A percentile compares a stretch with the other conserved stretches of the same genome.
Evolutionary conservation across 1,140 invertebrate species (phyloP).

Genomic region (Belonocnema kinseyi): DNA sequence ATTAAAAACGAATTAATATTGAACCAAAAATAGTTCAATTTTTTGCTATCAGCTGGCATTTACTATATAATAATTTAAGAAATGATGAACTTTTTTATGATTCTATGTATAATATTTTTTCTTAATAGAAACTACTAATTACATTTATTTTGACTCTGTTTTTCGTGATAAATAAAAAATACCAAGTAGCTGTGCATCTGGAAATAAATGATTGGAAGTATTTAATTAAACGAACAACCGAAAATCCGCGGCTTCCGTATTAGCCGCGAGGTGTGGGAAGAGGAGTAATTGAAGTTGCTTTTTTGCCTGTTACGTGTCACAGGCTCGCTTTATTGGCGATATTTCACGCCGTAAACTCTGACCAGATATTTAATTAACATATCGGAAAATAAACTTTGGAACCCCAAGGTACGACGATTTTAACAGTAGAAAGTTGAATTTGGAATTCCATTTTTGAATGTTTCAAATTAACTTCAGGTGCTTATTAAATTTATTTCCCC

Average conservation of each 20-base stretch:
- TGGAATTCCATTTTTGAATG: not conserved
- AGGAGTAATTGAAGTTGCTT: conserved; percentile 47
- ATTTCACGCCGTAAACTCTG: conserved; percentile 48
- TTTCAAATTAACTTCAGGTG: not conserved
- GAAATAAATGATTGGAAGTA: conserved; percentile 51
- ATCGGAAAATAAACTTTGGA: conserved; percentile 54
- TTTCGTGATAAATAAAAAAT: not conserved
- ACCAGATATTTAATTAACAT: conserved; percentile 60
- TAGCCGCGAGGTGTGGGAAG: conserved; percentile 48
- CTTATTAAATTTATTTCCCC: too few relatives aligned
- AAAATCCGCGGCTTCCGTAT: conserved; percentile 56
- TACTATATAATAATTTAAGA: too few relatives aligned
- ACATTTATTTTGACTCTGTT: not conserved
- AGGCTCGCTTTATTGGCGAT: conserved; percentile 47
- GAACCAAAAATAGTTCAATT: too few relatives aligned
- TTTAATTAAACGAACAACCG: conserved; percentile 63
- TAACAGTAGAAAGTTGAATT: conserved; percentile 33
- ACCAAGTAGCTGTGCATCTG: not conserved
- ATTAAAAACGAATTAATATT: too few relatives aligned
- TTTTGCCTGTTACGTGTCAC: conserved; percentile 49
- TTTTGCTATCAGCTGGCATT: too few relatives aligned
- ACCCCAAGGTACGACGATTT: conserved; percentile 36
- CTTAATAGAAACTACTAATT: too few relatives aligned
- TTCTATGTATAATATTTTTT: too few relatives aligned
- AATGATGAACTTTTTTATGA: too few relatives aligned